Percentiles rank a stretch among this genome's conserved stretches.
Evolutionary conservation across 2,113 vertebrate genomes (phyloP).

Genomic region (Probosciger aterrimus): DNA sequence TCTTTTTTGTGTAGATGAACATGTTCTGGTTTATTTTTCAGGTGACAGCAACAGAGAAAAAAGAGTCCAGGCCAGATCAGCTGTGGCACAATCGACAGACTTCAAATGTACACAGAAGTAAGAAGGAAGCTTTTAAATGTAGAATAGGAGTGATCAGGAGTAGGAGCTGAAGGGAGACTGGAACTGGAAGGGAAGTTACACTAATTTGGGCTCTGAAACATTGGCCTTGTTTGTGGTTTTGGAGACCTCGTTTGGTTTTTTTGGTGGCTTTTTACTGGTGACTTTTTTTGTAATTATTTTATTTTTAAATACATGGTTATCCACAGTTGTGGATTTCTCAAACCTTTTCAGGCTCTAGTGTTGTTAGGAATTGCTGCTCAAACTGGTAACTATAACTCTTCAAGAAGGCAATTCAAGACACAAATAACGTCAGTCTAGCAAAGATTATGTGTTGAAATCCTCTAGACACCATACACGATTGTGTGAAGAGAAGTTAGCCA

Average conservation of each 20-base stretch:
- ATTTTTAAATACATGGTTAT: background rate
- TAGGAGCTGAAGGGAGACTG: background rate
- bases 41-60: slow-evolving; percentile 18
- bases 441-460: background rate
- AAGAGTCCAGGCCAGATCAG: background rate
- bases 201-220: background rate
- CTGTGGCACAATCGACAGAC: slow-evolving; percentile 13
- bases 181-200: background rate
- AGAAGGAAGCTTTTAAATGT: background rate
- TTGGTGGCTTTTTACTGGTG: background rate
- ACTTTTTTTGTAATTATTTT: background rate
- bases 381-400: background rate
- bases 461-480: rapidly evolving
- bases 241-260: background rate
- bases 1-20: background rate
- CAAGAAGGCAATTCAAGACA: background rate
- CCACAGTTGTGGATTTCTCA: background rate
- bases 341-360: background rate
- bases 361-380: background rate
- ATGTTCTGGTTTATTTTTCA: background rate
- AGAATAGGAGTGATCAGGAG: background rate
- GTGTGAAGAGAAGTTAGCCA: background rate
- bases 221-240: background rate
- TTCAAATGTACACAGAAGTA: slow-evolving; percentile 42
- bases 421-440: background rate